Base-by-base conservation (phyloP, 2,113 vertebrate species). In the Strix aluco region DNA sequence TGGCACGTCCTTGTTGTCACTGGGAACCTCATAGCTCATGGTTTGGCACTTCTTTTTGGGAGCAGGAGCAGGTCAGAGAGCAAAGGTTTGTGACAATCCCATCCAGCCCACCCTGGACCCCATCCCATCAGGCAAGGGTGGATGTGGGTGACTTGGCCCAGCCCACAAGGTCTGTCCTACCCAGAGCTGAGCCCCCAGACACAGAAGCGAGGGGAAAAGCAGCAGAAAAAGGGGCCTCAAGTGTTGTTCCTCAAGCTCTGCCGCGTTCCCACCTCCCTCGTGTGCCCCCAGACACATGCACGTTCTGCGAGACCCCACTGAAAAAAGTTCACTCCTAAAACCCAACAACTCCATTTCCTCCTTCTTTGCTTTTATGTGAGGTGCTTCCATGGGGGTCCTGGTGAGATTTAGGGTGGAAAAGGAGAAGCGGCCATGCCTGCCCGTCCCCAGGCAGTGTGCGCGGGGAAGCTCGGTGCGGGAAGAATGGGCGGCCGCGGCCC, bases 1-100 rank as follows among this genome's bases (percentile, higher is more conserved):
- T 54, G 22, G 8, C 18, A 0, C 0, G 0, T 34, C 65, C 16
- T 52, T n/a, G 9, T 25, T 34, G 27, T 54, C 25, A 1, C 1
- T 42, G 18, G 17, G 87, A 32, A 47, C 6, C 46, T 47, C 2
- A 0, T 34, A 18, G 69, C 2, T 63, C 0, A 0, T 4, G 23
- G 47, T 49, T 13, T 62, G 51, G 49, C 13, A 58, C 32, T 62
- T 10, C 22, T 12, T 54, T 69, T 26, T 6, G 74, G 83, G 57
- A 69, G 57, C n/a, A 58, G 66, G n/a, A 82, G 54, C 46, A 20
- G 58, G 15, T 26, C 61, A n/a, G 90, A 11, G 32, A 58, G 78
- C 55, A 15, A 32, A 86, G 36, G 69, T 22, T 65, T 54, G 23
- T 30, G 49, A 32, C 1, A 3, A 30, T 46, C 34, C 58, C 10